phyloP scores from a whole-genome alignment of 2,797 vertebrate genomes.

The Parauchenoglanis ngamensis region DNA sequence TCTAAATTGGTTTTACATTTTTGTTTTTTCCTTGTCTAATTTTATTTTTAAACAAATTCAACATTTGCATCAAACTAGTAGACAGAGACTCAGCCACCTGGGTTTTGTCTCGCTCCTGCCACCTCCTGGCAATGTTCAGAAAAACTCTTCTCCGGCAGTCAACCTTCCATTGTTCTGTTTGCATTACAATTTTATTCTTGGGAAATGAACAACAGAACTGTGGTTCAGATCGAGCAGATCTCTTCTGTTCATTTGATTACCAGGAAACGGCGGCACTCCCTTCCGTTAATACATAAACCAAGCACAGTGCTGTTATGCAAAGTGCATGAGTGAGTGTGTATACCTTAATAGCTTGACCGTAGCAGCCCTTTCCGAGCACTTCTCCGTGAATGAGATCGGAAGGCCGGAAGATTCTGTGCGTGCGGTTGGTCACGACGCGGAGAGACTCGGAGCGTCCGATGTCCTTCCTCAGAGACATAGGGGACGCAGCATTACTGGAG shows the following conservation, averaged over 20 bases:
- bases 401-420: slow-evolving; percentile 93
- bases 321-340: not conserved
- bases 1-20: not conserved
- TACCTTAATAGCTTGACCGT: slow-evolving; percentile 97
- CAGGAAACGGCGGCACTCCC: slow-evolving; percentile 45
- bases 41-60: not conserved
- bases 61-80: not conserved
- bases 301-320: not conserved
- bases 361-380: slow-evolving; percentile 94
- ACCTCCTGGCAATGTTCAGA: not conserved
- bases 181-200: not conserved
- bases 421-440: slow-evolving; percentile 80
- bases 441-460: slow-evolving; percentile 93
- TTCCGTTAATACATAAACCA: not conserved
- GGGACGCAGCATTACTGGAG: slow-evolving; percentile 81
- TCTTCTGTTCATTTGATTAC: not conserved
- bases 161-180: not conserved
- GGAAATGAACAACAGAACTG: not conserved
- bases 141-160: not conserved
- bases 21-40: not conserved
- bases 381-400: slow-evolving; percentile 97
- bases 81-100: not conserved
- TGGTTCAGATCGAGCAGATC: not conserved
- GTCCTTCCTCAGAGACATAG: slow-evolving; percentile 85
- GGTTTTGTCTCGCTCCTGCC: not conserved